phyloP scores from a whole-genome alignment of 2,888 invertebrate genomes.

The Dryomyza anilis region DNA sequence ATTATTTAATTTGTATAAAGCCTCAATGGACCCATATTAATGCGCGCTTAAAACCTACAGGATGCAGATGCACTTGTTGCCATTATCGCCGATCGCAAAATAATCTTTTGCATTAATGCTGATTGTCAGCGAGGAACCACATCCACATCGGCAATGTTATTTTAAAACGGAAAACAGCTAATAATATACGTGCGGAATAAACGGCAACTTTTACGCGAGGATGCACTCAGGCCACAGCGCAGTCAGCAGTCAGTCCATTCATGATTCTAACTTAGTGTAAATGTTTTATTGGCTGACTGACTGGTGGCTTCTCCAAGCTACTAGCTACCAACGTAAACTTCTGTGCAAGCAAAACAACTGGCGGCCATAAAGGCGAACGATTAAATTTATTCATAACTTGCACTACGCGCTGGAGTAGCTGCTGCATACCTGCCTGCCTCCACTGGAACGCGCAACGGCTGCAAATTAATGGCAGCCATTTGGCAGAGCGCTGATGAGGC shows the following conservation, averaged over 20 bases:
- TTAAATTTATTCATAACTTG: conserved; percentile 26
- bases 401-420: conserved; percentile 6
- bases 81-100: too few species aligned
- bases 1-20: too few species aligned
- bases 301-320: too few species aligned
- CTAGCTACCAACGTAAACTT: neutral
- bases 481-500: conserved; percentile 20
- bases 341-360: conserved; percentile 16
- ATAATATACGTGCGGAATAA: neutral
- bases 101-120: too few species aligned
- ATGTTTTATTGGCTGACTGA: conserved; percentile 19
- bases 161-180: neutral
- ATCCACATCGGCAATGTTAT: too few species aligned
- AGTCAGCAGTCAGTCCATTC: conserved; percentile 5
- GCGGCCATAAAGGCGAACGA: conserved; percentile 18
- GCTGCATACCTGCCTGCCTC: neutral
- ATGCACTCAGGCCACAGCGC: neutral
- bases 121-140: too few species aligned
- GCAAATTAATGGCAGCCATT: conserved; percentile 27
- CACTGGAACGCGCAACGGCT: conserved; percentile 17
- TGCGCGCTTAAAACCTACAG: too few species aligned
- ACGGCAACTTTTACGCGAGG: too few species aligned
- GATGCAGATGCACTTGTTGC: too few species aligned
- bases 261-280: conserved; percentile 14
- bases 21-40: too few species aligned